These are phyloP conservation scores for Andricus curvator DNA, from an alignment of 2,888 invertebrate genomes.

Conservation along the genomic window DNA sequence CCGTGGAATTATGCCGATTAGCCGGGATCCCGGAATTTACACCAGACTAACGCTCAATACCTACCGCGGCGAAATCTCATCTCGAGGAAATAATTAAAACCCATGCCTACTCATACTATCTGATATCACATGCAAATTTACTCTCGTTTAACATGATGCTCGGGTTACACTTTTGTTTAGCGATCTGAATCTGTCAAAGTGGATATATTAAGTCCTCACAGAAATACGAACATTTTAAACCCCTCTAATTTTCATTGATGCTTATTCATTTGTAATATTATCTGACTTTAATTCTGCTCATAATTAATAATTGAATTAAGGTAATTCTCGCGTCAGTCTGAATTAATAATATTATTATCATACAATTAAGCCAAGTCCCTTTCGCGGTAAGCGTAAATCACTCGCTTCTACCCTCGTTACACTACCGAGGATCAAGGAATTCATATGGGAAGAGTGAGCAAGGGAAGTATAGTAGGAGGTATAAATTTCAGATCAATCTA, in stretches of 20 bases:
- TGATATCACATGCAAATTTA: constrained; percentile 19
- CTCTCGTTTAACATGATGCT: constrained; percentile 21
- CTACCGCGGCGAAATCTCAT: constrained; percentile 65
- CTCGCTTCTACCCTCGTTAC: too few species aligned
- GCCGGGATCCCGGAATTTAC: constrained; percentile 67
- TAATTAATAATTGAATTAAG: too few species aligned
- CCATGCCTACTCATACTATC: constrained; percentile 55
- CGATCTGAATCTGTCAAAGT: neutral
- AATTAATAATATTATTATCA: too few species aligned
- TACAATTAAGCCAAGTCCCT: too few species aligned
- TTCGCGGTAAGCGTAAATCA: too few species aligned
- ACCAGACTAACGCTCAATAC: constrained; percentile 65
- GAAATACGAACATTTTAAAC: neutral
- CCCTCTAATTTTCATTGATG: neutral
- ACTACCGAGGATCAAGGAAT: too few species aligned
- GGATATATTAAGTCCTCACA: neutral
- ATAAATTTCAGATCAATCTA: too few species aligned
- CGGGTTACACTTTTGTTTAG: neutral
- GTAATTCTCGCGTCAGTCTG: too few species aligned
- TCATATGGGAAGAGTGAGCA: too few species aligned
- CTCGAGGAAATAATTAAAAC: constrained; percentile 69
- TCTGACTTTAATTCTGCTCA: too few species aligned
- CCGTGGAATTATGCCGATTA: constrained; percentile 70
- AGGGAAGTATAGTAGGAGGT: too few species aligned
- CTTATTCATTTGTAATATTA: neutral